Base-by-base conservation (phyloP, 2,797 vertebrate species). In the Enteromius afrohamiltoni region DNA sequence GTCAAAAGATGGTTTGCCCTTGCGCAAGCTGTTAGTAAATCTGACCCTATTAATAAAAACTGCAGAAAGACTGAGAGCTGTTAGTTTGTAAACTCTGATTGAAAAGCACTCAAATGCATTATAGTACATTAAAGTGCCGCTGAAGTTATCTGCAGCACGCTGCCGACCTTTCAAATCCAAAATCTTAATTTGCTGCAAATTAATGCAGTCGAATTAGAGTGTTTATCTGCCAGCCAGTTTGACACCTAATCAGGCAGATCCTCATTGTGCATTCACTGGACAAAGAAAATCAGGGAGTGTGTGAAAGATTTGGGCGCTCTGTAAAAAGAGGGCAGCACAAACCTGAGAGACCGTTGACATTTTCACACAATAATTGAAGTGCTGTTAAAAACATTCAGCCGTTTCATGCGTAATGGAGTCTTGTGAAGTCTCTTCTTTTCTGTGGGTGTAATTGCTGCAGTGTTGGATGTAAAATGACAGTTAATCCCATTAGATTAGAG, bases 401-500 rank as follows among this genome's bases (percentile, higher is more conserved):
- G 21, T 77, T 77, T 83, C 74, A 37, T 49, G 74, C 3, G 40
- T 60, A 70, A 71, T 71, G 29, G 31, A n/a, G 73, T 55, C 34
- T 77, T 69, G 62, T 42, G 73, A n/a, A 42, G 51, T 51, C 45
- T 51, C 34, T 37, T 31, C 9, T 37, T 71, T 80, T 82, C 68
- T 62, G 51, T 53, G 8, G 2, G 67, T 42, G 71, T 86, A 86
- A 85, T 83, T 85, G 83, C 77, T 77, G 67, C 49, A 82, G 77
- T 73, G 74, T 80, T 80, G 80, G 49, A 83, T 49, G 47, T 82
- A 62, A 86, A 85, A 77, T 85, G 64, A 84, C 58, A 70, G 64
- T 79, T 88, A 88, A 88, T 86, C 86, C 82, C 64, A 79, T 86
- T 83, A 86, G 83, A 78, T 83, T 87, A 79, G 75, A 78, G 75